Evolutionary conservation across 2,113 vertebrate genomes (phyloP), one percentile per base, ranked within the genome.

Genomic region (Euleptes europaea): DNA sequence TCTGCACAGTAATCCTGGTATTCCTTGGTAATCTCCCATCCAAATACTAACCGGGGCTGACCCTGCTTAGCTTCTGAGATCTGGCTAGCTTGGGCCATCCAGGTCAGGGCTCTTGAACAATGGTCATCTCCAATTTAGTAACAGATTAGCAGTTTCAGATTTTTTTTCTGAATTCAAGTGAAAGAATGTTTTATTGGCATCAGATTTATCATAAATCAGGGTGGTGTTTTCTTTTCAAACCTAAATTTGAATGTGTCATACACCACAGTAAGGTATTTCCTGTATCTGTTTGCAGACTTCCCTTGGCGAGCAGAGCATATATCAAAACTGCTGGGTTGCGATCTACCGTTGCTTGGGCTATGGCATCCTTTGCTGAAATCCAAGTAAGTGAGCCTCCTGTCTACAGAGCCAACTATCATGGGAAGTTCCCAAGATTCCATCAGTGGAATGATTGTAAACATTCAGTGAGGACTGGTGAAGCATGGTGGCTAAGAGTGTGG

Each of bases 311-410:
- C 92, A 96, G 98, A 80, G 90, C 93, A 69, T 99, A 99, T 76
- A 97, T 98, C 79, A 96, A 90, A 95, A 96, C 84, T 28, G 96
- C 97, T 12, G 98, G 98, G 2, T 95, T 99, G 75, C 94, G 98
- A 66, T 97, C 98, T 5, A 99, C 98, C 7, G 69, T 98, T 0
- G 98, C 98, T 0, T 99, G 98, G 98, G 97, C 97, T 7, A 97
- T 98, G 97, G 95, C 96, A 1, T 97, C 97, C 54, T 88, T 98
- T 63, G 98, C 97, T 86, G 95, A 97, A 84, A 98, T 98, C 88
- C 94, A 95, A 91, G 98, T 98, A 92, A 94, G 92, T 76, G 80
- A 70, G 66, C 2, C 40, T 1, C 31, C 49, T 31, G 19, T 19
- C 11, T 5, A 3, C 0, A 6, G 74, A 66, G 54, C 14, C 78